Conservation (phyloP, 2,888 invertebrate species). For the Ferdinandea cuprea region DNA sequence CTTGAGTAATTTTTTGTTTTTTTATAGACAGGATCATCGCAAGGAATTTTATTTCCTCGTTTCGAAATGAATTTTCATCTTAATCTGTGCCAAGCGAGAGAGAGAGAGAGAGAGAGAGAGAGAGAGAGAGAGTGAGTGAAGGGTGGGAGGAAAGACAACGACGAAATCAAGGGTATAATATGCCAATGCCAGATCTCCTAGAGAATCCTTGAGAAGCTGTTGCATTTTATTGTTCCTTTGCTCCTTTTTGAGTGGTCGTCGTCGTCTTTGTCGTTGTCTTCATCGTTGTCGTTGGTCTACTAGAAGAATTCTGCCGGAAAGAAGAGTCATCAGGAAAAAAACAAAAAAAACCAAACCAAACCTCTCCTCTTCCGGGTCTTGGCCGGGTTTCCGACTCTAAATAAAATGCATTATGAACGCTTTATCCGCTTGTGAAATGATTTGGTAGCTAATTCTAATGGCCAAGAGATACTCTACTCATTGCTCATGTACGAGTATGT, state of each 20-base stretch:
- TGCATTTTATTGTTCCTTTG: conserved; percentile 63
- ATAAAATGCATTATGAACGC: conserved; percentile 64
- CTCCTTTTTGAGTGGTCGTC: conserved; percentile 5
- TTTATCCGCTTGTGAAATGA: conserved; percentile 59
- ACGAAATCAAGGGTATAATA: conserved; percentile 30
- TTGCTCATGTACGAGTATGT: neutral
- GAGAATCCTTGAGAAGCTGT: conserved; percentile 64
- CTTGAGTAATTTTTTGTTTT: conserved; percentile 67
- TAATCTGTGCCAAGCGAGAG: conserved; percentile 8
- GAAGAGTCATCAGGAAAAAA: conserved; percentile 42
- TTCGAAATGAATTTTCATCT: conserved; percentile 70
- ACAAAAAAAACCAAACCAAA: conserved; percentile 46
- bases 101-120: neutral
- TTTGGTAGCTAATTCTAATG: conserved; percentile 68
- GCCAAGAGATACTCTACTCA: conserved; percentile 17
- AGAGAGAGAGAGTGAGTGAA: no score
- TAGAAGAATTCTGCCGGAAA: neutral
- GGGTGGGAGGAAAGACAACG: no score
- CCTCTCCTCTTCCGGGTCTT: conserved; percentile 22
- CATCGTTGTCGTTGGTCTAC: neutral
- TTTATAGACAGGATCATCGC: conserved; percentile 62
- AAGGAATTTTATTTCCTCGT: conserved; percentile 64
- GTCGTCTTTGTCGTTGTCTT: neutral
- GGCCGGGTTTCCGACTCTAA: neutral
- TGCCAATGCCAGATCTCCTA: conserved; percentile 45